Evolutionary conservation across 2,113 vertebrate genomes (phyloP).

Genomic region (Mionectes macconnelli): DNA sequence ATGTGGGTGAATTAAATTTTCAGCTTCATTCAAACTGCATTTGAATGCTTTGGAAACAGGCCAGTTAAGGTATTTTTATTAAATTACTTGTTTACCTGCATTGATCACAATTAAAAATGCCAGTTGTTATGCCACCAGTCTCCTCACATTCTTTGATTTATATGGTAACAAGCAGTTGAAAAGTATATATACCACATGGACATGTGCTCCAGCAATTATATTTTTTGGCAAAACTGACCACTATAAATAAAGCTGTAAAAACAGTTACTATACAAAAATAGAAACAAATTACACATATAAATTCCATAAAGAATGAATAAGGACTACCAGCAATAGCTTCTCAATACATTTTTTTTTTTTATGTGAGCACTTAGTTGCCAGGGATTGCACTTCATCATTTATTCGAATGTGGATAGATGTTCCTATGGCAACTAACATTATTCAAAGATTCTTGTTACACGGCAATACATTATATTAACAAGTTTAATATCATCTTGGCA

Average conservation of each 20-base stretch:
- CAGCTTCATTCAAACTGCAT: background rate
- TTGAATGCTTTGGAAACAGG: background rate
- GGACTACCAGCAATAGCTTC: background rate
- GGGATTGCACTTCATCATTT: slow-evolving; percentile 56
- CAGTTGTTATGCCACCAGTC: background rate
- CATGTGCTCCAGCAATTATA: background rate
- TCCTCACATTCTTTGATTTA: background rate
- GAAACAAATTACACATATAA: background rate
- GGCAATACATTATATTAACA: slow-evolving; percentile 7
- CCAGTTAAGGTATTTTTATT: background rate
- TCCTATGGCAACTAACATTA: slow-evolving; percentile 36
- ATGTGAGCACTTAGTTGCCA: slow-evolving; percentile 14
- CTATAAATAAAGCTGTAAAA: slow-evolving; percentile 7
- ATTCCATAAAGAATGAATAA: slow-evolving; percentile 8
- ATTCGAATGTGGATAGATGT: slow-evolving; percentile 23
- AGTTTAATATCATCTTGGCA: slow-evolving; percentile 42
- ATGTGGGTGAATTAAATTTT: background rate
- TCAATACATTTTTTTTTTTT: background rate
- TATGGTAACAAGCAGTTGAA: background rate
- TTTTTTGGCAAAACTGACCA: background rate
- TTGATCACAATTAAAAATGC: background rate
- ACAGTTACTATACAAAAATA: background rate
- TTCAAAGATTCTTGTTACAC: slow-evolving; percentile 12
- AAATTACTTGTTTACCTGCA: background rate
- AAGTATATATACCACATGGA: background rate